phyloP scores from a whole-genome alignment of 2,888 invertebrate genomes.

The Trypoxylon attenuatum region DNA sequence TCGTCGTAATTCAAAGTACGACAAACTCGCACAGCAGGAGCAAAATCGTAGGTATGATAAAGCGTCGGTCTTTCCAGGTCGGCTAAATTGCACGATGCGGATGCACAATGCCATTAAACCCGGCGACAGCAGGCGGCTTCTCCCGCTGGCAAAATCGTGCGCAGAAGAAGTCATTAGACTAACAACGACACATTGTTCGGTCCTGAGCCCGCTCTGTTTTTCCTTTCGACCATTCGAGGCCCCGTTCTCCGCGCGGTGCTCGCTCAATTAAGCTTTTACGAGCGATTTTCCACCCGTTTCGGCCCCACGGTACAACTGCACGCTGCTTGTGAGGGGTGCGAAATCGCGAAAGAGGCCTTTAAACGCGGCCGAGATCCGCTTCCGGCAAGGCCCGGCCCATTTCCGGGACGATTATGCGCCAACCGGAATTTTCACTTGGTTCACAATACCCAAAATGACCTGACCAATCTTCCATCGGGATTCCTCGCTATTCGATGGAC shows the following conservation, averaged over 20 bases:
- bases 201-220: slow-evolving; percentile 3
- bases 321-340: too few species aligned
- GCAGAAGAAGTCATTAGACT: slow-evolving; percentile 36
- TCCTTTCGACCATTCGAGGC: background rate
- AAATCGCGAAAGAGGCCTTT: too few species aligned
- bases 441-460: background rate
- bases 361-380: slow-evolving; percentile 18
- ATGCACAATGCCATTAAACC: background rate
- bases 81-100: slow-evolving; percentile 12
- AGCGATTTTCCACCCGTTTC: slow-evolving; percentile 38
- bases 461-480: background rate
- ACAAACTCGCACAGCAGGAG: too few species aligned
- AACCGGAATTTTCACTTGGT: background rate
- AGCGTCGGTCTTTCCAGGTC: slow-evolving; percentile 25
- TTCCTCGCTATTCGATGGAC: too few species aligned
- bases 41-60: background rate
- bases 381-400: slow-evolving; percentile 13
- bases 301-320: slow-evolving; percentile 13
- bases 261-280: slow-evolving; percentile 53
- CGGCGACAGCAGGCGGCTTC: background rate
- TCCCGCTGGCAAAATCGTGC: slow-evolving; percentile 7
- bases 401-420: slow-evolving; percentile 39
- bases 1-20: too few species aligned
- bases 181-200: slow-evolving; percentile 41
- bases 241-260: background rate